Percentiles rank a stretch among this genome's conserved stretches.
Conservation (phyloP, 2,797 vertebrate species). For the Xenopus petersii region DNA sequence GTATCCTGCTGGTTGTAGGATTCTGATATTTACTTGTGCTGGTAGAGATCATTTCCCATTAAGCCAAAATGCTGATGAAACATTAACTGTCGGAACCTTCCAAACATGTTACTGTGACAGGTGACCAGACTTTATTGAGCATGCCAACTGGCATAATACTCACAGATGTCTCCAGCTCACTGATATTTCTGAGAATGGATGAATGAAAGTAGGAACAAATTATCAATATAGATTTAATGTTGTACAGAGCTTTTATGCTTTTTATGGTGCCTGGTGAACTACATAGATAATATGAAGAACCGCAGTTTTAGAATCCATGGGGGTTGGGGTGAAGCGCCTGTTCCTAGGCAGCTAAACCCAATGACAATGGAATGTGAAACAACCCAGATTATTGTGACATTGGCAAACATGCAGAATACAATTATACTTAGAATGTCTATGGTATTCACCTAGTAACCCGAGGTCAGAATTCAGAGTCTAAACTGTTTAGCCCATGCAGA, state of each 20-base stretch:
- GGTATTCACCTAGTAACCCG: not conserved
- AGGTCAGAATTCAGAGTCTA: not conserved
- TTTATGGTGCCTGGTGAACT: not conserved
- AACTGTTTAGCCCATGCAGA: not conserved
- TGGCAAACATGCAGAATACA: slow-evolving; percentile 32
- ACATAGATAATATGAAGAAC: slow-evolving; percentile 1
- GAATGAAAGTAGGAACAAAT: not conserved
- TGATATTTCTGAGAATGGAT: not conserved
- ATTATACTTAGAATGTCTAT: slow-evolving; percentile 16
- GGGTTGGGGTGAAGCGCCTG: not conserved
- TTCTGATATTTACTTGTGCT: too few species aligned
- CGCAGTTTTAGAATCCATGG: not conserved
- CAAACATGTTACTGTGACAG: slow-evolving; percentile 33
- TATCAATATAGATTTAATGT: not conserved
- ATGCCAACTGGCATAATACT: slow-evolving; percentile 8
- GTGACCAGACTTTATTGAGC: slow-evolving; percentile 31
- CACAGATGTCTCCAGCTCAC: slow-evolving; percentile 9
- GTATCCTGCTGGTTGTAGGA: too few species aligned
- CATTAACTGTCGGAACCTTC: slow-evolving; percentile 14
- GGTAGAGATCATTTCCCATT: too few species aligned
- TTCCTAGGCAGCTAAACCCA: slow-evolving; percentile 39
- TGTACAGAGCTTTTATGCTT: not conserved
- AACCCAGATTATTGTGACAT: slow-evolving; percentile 25
- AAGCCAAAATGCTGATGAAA: too few species aligned
- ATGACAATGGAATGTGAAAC: slow-evolving; percentile 34